Conservation (phyloP, 1,140 invertebrate species). For the Pseudomyrmex concolor region DNA sequence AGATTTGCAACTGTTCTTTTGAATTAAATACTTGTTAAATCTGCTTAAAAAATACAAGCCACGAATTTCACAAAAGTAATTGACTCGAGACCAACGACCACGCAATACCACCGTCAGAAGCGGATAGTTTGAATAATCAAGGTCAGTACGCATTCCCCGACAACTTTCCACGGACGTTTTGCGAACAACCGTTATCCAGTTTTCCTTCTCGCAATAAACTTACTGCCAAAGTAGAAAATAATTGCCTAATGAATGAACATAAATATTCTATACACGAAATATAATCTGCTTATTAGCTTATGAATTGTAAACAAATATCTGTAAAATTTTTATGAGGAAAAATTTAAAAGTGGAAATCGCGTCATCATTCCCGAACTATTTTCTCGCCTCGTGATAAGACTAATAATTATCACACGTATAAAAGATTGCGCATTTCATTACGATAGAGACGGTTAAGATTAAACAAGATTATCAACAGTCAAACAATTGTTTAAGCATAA, state of each 20-base stretch:
- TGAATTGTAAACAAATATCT: not conserved
- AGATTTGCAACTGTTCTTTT: no score
- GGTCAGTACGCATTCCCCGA: slow-evolving; percentile 63
- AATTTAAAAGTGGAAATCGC: not conserved
- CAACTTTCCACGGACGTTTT: slow-evolving; percentile 67
- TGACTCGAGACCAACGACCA: not conserved
- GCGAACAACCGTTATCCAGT: slow-evolving; percentile 65
- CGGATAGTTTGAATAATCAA: slow-evolving; percentile 58
- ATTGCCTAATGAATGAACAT: slow-evolving; percentile 52
- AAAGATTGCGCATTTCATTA: not conserved
- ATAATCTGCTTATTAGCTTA: not conserved
- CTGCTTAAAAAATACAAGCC: not conserved
- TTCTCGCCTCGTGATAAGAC: not conserved
- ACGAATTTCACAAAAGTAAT: not conserved
- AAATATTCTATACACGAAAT: slow-evolving; percentile 8
- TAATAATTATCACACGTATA: not conserved
- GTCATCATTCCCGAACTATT: not conserved
- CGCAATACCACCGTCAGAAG: not conserved
- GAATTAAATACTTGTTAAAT: not conserved
- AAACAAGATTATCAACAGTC: no score
- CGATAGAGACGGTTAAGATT: no score
- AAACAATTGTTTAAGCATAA: no score
- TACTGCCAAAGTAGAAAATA: slow-evolving; percentile 60
- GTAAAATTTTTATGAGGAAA: not conserved
- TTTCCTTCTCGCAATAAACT: slow-evolving; percentile 61